Percentiles rank a stretch among this genome's conserved stretches.
Evolutionary conservation across 1,140 invertebrate species (phyloP).

Genomic region (Eumeta japonica): DNA sequence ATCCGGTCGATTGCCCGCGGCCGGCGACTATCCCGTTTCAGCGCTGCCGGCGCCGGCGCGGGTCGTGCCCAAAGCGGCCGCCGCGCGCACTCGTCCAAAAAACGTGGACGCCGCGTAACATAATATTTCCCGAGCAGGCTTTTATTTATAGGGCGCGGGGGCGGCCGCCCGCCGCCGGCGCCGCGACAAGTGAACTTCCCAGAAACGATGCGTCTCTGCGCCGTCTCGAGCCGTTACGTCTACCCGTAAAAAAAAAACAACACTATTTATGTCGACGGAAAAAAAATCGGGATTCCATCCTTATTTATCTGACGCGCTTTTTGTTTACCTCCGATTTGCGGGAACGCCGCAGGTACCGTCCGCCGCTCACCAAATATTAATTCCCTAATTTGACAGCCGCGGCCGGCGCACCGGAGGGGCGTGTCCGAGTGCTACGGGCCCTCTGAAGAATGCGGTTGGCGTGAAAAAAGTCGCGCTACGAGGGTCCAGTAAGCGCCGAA

Average conservation of each 20-base stretch:
- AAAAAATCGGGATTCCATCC: conserved; percentile 44
- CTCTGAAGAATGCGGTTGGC: too few relatives aligned
- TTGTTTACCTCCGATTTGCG: conserved; percentile 41
- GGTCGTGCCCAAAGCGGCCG: conserved; percentile 30
- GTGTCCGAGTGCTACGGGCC: too few relatives aligned
- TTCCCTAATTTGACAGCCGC: conserved; percentile 31
- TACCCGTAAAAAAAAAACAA: conserved; percentile 47
- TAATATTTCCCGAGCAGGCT: conserved; percentile 54
- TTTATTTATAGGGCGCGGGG: conserved; percentile 44
- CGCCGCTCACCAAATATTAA: conserved; percentile 28
- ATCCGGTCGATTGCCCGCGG: not conserved
- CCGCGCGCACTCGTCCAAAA: conserved; percentile 44
- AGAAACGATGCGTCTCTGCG: conserved; percentile 42
- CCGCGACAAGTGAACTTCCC: conserved; percentile 47
- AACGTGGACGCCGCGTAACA: conserved; percentile 50
- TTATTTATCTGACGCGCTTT: conserved; percentile 48
- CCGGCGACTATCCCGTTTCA: conserved; percentile 12
- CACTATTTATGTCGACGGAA: conserved; percentile 53
- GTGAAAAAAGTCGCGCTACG: too few relatives aligned
- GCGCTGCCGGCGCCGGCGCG: conserved; percentile 12
- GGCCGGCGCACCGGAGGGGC: too few relatives aligned
- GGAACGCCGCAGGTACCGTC: conserved; percentile 38
- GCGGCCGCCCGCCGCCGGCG: conserved; percentile 27
- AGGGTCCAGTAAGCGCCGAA: too few relatives aligned
- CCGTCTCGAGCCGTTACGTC: conserved; percentile 50